These are phyloP conservation scores for Philhelius pedissequus DNA, from an alignment of 2,888 invertebrate genomes.

Conservation along the genomic window DNA sequence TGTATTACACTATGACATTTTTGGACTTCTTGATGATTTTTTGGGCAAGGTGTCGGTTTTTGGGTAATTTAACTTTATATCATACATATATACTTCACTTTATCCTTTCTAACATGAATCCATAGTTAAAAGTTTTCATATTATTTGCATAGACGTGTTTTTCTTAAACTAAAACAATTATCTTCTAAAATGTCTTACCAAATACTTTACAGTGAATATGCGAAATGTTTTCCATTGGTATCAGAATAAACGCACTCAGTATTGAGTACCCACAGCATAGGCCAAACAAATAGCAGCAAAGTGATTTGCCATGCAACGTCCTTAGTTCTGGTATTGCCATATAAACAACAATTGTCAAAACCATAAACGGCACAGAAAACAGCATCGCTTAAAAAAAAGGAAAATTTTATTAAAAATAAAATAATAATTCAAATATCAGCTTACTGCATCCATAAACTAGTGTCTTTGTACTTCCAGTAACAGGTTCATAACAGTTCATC, in stretches of 20 bases:
- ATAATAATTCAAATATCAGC: slow-evolving; percentile 18
- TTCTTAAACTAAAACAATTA: no score
- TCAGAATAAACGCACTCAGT: slow-evolving; percentile 77
- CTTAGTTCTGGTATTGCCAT: slow-evolving; percentile 85
- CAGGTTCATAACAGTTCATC: slow-evolving; percentile 72
- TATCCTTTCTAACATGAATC: no score
- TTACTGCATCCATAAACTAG: slow-evolving; percentile 75
- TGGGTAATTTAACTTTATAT: no score
- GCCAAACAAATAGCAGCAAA: slow-evolving; percentile 87
- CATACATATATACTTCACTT: no score
- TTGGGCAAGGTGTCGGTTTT: no score
- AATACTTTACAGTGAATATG: slow-evolving; percentile 2
- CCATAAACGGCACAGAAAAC: slow-evolving; percentile 86
- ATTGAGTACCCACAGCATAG: slow-evolving; percentile 83
- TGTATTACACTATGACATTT: no score
- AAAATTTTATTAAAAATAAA: not conserved
- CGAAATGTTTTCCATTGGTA: slow-evolving; percentile 59
- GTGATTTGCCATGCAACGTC: slow-evolving; percentile 87
- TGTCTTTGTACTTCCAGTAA: slow-evolving; percentile 69
- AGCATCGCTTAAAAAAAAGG: slow-evolving; percentile 82
- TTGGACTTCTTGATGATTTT: no score
- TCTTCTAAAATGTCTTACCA: not conserved
- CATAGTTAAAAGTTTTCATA: no score
- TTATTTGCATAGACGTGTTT: no score
- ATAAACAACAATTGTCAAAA: slow-evolving; percentile 86